These are phyloP conservation scores for Melitaea cinxia DNA, from an alignment of 1,140 invertebrate genomes.

Conservation along the genomic window DNA sequence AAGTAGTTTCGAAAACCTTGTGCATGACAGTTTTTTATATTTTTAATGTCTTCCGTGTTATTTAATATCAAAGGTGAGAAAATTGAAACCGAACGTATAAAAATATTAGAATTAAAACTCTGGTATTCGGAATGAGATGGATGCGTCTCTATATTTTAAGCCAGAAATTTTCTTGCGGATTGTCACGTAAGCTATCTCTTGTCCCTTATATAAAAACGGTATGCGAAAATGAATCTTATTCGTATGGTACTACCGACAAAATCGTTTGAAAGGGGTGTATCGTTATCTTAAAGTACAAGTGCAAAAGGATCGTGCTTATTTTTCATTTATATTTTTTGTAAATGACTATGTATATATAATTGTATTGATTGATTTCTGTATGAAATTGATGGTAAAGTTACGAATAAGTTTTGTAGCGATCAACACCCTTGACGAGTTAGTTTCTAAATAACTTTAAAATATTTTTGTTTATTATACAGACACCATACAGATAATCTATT, in stretches of 20 bases:
- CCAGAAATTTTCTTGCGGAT: constrained; percentile 24
- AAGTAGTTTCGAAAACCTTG: too few species aligned
- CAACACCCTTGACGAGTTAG: background rate
- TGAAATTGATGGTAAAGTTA: too few species aligned
- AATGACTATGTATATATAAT: too few species aligned
- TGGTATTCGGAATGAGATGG: background rate
- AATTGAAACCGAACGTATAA: background rate
- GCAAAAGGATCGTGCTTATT: background rate
- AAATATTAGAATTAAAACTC: background rate
- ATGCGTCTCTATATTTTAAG: background rate
- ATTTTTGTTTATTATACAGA: too few species aligned
- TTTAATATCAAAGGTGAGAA: constrained; percentile 1
- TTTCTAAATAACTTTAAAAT: too few species aligned
- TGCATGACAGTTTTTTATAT: background rate
- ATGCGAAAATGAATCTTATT: constrained; percentile 6
- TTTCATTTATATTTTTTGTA: background rate
- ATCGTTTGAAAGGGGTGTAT: background rate
- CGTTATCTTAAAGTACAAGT: constrained; percentile 4
- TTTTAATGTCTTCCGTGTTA: constrained; percentile 6
- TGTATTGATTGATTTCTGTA: background rate
- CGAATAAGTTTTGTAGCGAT: too few species aligned
- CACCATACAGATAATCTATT: too few species aligned
- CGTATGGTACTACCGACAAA: background rate
- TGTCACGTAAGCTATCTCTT: constrained; percentile 39
- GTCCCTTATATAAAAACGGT: constrained; percentile 12